Base-by-base conservation (phyloP, 2,888 invertebrate genomes). In the Eristalis tenax region DNA sequence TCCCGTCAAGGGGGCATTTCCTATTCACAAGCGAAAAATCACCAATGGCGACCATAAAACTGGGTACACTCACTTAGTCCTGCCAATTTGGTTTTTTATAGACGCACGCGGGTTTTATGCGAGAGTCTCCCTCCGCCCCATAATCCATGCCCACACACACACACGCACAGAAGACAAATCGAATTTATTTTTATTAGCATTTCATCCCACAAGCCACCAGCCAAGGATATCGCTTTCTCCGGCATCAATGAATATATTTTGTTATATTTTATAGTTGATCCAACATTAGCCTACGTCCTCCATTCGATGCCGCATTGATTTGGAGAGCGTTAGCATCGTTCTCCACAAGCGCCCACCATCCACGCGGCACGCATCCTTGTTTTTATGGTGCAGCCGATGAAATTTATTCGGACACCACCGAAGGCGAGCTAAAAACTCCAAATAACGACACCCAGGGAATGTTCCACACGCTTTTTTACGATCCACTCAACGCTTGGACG, bases 151-250 rank as follows among this genome's bases (percentile, higher is more conserved):
- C 23, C 61, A 10, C 61, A 43, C 43, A 43, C 40, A 43, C 40
- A n/a, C 15, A 15, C 50, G 22, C 65, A 18, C 32, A 10, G 32
- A 32, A 65, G 76, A 76, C 76, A 83, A 78, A 86, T 83, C 86
- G 83, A 83, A 83, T 87, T 87, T 87, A 76, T 76, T 87, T 87
- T 87, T 87, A 87, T 83, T 83, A 80, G 66, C 71, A 87, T 73
- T 68, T 71, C 68, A 71, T 22, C 35, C 74, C 61, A 35, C 61
- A 56, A 28, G 18, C 11, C 57, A 11, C 26, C 22, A 68, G 40
- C 57, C 57, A 32, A 69, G 22, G 76, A 80, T 75, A 64, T 76
- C 74, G 69, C 63, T 63, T 43, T 71, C 80, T 43, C 28, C 8
- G 65, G 43, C 73, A 74, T 61, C 82, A 70, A 83, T 83, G 87